Evolutionary conservation across 64 coral and sea anemone genomes (phyloP).

Genomic region (Montipora capricornis): DNA sequence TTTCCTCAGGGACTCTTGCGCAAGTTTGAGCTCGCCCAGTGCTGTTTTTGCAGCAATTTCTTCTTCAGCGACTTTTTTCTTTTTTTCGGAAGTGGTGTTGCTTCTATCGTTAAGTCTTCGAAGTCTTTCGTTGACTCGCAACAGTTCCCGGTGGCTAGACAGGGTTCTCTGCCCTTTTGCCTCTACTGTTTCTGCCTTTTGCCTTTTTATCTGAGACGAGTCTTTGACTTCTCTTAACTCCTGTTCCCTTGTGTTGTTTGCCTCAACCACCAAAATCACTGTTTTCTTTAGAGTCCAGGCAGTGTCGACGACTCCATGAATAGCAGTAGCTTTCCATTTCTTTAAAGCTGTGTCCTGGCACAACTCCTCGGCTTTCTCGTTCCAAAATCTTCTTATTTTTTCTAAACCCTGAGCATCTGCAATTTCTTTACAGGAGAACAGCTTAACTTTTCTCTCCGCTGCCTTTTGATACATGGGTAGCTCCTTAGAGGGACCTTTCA

Average conservation of each 20-base stretch:
- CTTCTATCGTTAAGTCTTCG: no score
- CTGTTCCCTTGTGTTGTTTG: no score
- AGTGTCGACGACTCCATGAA: background rate
- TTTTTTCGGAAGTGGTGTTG: no score
- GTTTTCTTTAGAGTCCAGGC: no score
- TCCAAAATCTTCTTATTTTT: background rate
- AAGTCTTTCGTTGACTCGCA: no score
- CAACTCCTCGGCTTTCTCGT: slow-evolving; percentile 1
- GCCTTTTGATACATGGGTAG: background rate
- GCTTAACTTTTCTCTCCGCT: background rate
- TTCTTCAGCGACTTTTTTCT: background rate
- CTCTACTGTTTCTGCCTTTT: no score
- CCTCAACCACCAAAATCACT: no score
- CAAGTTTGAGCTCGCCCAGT: background rate
- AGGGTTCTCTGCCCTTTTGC: no score
- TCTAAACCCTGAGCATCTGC: background rate
- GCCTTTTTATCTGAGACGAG: no score
- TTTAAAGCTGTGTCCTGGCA: slow-evolving; percentile 8
- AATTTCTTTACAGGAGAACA: slow-evolving; percentile 9
- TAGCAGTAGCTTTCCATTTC: slow-evolving; percentile 1
- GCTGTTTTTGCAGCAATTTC: background rate
- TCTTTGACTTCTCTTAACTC: no score
- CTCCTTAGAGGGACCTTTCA: slow-evolving; percentile 1
- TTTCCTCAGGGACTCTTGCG: background rate
- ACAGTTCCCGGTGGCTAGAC: no score